Evolutionary conservation across 2,888 invertebrate species (phyloP).

Genomic region (Cheilosia grossa): DNA sequence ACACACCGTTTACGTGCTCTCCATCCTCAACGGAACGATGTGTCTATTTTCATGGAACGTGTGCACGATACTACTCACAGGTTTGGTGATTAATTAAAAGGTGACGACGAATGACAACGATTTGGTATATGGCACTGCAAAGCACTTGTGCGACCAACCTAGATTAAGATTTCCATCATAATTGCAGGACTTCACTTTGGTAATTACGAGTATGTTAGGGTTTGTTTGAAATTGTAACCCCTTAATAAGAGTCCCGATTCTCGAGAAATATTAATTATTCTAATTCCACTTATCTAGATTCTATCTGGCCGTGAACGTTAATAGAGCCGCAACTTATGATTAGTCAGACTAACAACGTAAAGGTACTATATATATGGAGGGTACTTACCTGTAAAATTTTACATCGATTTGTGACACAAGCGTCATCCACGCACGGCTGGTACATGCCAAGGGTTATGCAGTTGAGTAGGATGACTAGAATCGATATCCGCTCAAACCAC

Average conservation of each 20-base stretch:
- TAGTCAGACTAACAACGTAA: not conserved
- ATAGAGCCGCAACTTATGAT: not conserved
- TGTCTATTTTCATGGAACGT: not conserved
- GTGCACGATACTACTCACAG: slow-evolving; percentile 1
- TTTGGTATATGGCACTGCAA: not conserved
- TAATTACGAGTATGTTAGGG: not conserved
- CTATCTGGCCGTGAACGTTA: not conserved
- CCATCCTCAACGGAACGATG: not conserved
- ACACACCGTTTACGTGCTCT: not conserved
- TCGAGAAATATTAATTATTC: slow-evolving; percentile 40
- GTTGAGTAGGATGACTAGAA: slow-evolving; percentile 98
- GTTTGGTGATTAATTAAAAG: slow-evolving; percentile 47
- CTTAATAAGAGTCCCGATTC: slow-evolving; percentile 13
- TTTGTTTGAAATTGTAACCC: slow-evolving; percentile 23
- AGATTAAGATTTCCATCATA: slow-evolving; percentile 36
- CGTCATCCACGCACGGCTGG: slow-evolving; percentile 98
- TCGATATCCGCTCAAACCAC: slow-evolving; percentile 99
- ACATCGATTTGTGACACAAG: slow-evolving; percentile 94
- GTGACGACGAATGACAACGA: slow-evolving; percentile 19
- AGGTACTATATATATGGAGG: not conserved
- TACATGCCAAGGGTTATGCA: slow-evolving; percentile 99
- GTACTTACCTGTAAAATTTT: slow-evolving; percentile 93
- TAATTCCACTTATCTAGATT: slow-evolving; percentile 33
- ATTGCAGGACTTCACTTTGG: slow-evolving; percentile 8
- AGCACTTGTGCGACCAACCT: slow-evolving; percentile 6